Percentiles rank a stretch among this genome's conserved stretches.
Evolutionary conservation across 2,888 invertebrate species (phyloP).

Genomic region (Cynaeus angustus): DNA sequence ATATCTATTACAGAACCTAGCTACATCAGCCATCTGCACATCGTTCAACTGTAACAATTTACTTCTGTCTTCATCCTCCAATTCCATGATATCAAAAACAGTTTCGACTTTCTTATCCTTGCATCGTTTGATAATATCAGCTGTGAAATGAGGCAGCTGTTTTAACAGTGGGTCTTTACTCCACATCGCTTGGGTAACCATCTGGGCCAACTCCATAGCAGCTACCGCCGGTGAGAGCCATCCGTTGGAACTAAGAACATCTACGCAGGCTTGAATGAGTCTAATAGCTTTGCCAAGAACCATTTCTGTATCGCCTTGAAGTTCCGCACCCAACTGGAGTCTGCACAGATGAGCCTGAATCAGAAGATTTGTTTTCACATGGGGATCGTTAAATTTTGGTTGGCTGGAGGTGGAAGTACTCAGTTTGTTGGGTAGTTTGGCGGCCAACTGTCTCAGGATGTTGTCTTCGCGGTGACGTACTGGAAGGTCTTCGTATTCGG

Average conservation of each 20-base stretch:
- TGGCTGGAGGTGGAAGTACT: slow-evolving; percentile 75
- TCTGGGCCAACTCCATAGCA: slow-evolving; percentile 99
- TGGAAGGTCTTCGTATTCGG: slow-evolving; percentile 95
- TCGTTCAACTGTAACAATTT: slow-evolving; percentile 87
- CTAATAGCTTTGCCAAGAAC: slow-evolving; percentile 90
- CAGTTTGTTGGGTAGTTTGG: slow-evolving; percentile 77
- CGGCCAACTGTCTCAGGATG: slow-evolving; percentile 78
- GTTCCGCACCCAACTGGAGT: slow-evolving; percentile 94
- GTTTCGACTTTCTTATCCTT: slow-evolving; percentile 93
- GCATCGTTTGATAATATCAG: slow-evolving; percentile 92
- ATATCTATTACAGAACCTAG: slow-evolving; percentile 98
- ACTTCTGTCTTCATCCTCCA: slow-evolving; percentile 92
- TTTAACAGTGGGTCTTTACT: slow-evolving; percentile 98
- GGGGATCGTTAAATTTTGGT: slow-evolving; percentile 95
- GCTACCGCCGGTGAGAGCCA: slow-evolving; percentile 99
- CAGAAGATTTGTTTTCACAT: slow-evolving; percentile 95
- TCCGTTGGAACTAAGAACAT: slow-evolving; percentile 95
- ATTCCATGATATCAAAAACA: slow-evolving; percentile 96
- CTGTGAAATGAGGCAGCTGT: slow-evolving; percentile 95
- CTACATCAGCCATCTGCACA: slow-evolving; percentile 97
- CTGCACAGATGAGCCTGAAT: slow-evolving; percentile 97
- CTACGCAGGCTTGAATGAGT: slow-evolving; percentile 95
- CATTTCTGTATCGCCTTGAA: slow-evolving; percentile 95
- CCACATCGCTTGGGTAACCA: slow-evolving; percentile 99
- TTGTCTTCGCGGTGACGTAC: slow-evolving; percentile 97